phyloP scores from a whole-genome alignment of 2,888 invertebrate species.

The Scaptomyza flava region DNA sequence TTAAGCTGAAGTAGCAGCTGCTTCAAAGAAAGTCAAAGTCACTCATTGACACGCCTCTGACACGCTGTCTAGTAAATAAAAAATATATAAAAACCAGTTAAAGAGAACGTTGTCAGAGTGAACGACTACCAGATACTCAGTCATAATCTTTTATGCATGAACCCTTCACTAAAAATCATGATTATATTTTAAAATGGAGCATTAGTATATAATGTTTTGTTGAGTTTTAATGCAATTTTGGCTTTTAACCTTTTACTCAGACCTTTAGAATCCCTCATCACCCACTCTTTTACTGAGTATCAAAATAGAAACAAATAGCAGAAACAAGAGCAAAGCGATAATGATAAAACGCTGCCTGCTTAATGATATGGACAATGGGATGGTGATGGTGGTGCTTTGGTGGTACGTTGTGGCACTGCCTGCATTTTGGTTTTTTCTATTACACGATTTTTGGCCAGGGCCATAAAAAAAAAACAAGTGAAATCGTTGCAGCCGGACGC shows the following conservation, averaged over 20 bases:
- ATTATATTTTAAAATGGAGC: too few relatives aligned
- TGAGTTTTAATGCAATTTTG: too few relatives aligned
- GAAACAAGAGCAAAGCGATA: conserved; percentile 19
- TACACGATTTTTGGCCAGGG: conserved; percentile 30
- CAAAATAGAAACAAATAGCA: too few relatives aligned
- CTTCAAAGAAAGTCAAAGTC: conserved; percentile 30
- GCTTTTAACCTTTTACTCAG: too few relatives aligned
- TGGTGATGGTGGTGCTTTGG: too few relatives aligned
- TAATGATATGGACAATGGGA: conserved; percentile 57
- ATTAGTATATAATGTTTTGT: too few relatives aligned
- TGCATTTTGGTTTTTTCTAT: conserved; percentile 56
- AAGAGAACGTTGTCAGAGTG: not conserved
- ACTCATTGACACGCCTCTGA: conserved; percentile 52
- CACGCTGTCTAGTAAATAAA: conserved; percentile 23
- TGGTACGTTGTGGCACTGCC: conserved; percentile 6
- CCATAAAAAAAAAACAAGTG: too few relatives aligned
- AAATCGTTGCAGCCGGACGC: too few relatives aligned
- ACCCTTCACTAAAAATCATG: too few relatives aligned
- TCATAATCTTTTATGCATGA: too few relatives aligned
- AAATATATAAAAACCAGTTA: not conserved
- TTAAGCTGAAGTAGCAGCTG: conserved; percentile 7
- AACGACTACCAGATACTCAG: not conserved
- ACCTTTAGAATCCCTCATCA: too few relatives aligned
- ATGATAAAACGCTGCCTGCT: conserved; percentile 65
- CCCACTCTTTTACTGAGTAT: too few relatives aligned